Evolutionary conservation across 2,888 invertebrate species (phyloP).

Genomic region (Microplitis manilae): DNA sequence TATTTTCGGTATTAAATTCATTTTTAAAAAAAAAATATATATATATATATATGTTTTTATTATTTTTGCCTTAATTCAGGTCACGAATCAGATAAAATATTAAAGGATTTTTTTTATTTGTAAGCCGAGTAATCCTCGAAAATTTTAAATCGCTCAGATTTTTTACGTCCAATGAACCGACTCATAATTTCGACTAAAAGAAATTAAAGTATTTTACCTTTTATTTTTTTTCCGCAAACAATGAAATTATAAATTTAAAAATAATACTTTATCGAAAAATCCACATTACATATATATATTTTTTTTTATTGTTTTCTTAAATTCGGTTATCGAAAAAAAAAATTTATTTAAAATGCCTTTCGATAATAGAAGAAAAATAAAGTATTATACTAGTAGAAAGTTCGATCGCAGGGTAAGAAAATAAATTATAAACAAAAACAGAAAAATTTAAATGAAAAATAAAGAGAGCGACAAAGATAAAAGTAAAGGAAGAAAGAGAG

Average conservation of each 20-base stretch:
- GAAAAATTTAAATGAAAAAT: constrained; percentile 26
- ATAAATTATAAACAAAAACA: constrained; percentile 21
- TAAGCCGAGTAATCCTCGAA: not conserved
- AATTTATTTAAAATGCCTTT: no score
- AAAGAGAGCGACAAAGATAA: not conserved
- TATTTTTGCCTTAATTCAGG: constrained; percentile 1
- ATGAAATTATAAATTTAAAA: no score
- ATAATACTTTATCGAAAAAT: no score
- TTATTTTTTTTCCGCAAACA: no score
- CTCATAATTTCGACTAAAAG: not conserved
- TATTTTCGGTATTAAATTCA: no score
- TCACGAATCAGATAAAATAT: not conserved
- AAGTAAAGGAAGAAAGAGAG: not conserved
- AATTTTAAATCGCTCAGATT: not conserved
- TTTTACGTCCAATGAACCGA: not conserved
- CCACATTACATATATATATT: no score
- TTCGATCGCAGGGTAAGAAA: not conserved
- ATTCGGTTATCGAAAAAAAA: not conserved
- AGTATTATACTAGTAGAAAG: not conserved
- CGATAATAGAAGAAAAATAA: not conserved
- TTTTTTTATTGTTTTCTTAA: no score
- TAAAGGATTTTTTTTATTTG: not conserved
- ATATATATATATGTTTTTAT: no score
- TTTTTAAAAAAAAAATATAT: no score
- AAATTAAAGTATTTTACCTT: not conserved